phyloP scores from a whole-genome alignment of 2,888 invertebrate species.

The Dryobota labecula region DNA sequence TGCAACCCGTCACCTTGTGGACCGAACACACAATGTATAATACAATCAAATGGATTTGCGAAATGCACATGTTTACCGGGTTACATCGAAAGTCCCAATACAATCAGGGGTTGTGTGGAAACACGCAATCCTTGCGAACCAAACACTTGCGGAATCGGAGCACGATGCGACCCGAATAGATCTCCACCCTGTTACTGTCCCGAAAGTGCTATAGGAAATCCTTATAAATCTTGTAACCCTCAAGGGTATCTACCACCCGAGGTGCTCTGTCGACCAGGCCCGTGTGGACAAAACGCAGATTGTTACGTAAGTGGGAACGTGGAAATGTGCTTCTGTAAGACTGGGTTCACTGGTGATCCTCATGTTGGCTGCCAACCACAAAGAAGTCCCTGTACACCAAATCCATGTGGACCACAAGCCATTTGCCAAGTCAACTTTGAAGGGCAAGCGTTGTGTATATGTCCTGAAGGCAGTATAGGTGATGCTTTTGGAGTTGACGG shows the following conservation, averaged over 20 bases:
- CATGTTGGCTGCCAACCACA: constrained; percentile 94
- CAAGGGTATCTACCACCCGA: constrained; percentile 89
- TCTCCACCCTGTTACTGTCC: constrained; percentile 96
- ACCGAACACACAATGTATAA: constrained; percentile 96
- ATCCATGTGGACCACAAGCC: constrained; percentile 95
- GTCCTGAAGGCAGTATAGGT: constrained; percentile 94
- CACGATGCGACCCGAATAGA: constrained; percentile 94
- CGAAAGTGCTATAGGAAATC: constrained; percentile 95
- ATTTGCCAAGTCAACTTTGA: constrained; percentile 92
- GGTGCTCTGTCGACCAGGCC: constrained; percentile 94
- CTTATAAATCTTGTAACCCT: constrained; percentile 93
- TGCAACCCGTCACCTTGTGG: constrained; percentile 97
- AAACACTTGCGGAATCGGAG: constrained; percentile 94
- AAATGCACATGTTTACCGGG: constrained; percentile 96
- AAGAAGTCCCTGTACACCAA: constrained; percentile 94
- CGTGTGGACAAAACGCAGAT: constrained; percentile 95
- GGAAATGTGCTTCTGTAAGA: constrained; percentile 95
- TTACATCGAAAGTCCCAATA: constrained; percentile 96
- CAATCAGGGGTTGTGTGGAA: constrained; percentile 95
- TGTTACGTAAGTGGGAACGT: constrained; percentile 95
- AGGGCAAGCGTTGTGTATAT: constrained; percentile 93
- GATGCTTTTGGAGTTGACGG: constrained; percentile 93
- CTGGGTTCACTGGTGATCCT: constrained; percentile 94
- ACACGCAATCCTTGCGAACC: constrained; percentile 95
- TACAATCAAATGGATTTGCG: constrained; percentile 94